These are phyloP conservation scores for Dynastes maya DNA, from an alignment of 2,888 invertebrate species.

Conservation along the genomic window DNA sequence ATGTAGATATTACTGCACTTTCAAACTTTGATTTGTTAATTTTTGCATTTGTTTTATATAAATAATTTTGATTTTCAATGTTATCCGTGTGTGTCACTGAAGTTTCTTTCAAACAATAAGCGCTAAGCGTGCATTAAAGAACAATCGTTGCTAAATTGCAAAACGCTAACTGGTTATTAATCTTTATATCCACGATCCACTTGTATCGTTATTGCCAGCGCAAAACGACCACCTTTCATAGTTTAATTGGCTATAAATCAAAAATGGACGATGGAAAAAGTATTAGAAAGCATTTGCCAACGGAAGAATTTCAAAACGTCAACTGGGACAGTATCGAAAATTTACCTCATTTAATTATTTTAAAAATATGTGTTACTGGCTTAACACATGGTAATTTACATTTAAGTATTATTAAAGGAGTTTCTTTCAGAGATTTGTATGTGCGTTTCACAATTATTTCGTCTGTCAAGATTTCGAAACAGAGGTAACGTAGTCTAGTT, in stretches of 20 bases:
- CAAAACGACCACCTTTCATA: conserved; percentile 6
- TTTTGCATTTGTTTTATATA: too few relatives aligned
- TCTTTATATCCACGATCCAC: not conserved
- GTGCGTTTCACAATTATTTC: not conserved
- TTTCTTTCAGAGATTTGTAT: too few relatives aligned
- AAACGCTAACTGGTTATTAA: not conserved
- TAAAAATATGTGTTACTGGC: not conserved
- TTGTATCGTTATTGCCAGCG: not conserved
- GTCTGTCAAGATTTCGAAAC: not conserved
- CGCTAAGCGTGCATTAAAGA: not conserved
- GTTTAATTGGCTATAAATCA: conserved; percentile 23
- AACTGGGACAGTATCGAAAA: not conserved
- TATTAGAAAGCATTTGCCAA: not conserved
- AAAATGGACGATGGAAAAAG: not conserved
- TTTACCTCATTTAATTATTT: not conserved
- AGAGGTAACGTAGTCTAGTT: not conserved
- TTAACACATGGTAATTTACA: too few relatives aligned
- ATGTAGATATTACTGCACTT: too few relatives aligned
- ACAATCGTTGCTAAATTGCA: not conserved
- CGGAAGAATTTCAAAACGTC: too few relatives aligned
- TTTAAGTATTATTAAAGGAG: too few relatives aligned
- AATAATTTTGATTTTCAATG: too few relatives aligned
- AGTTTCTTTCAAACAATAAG: not conserved
- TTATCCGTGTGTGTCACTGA: too few relatives aligned
- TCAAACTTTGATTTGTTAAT: too few relatives aligned